Base-by-base conservation (phyloP, 2,888 invertebrate genomes). In the Amblyjoppa proteus region DNA sequence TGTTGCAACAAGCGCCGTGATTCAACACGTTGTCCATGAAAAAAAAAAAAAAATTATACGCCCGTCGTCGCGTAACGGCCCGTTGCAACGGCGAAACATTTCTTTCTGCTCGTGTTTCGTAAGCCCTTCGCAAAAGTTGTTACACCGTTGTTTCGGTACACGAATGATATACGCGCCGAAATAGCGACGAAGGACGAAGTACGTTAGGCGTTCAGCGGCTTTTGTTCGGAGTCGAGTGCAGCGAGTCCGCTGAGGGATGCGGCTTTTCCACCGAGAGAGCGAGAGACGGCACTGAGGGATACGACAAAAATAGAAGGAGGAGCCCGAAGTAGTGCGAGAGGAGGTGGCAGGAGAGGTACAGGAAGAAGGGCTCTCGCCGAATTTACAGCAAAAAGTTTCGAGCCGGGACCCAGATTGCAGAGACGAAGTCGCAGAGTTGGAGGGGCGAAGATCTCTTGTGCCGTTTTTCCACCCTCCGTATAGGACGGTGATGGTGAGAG, bases 361-460 rank as follows among this genome's bases (percentile, higher is more conserved):
- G 49, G 11, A 38, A 41, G 64, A 64, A 77, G 41, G 56, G 49
- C 38, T 20, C 38, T 73, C 38, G 66, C 51, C 53, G 34, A 73
- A 66, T 58, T 58, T 58, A 58, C 31, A 28, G 20, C 68, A 78
- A 78, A 70, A 78, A 25, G n/a, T 71, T 51, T 76, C 9, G 28
- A 69, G 75, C 13, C 51, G 61, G 75, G 41, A 73, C 31, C 81
- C 75, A 76, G 81, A 81, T 81, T 81, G 81, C 58, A 38, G 73
- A 73, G 73, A 80, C 49, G 66, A 64, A 58, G 82, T 64, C 61
- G 61, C 61, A 64, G 45, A 45, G 66, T 66, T 66, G 77, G 70
- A 82, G 77, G 56, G 64, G 53, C 6, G 58, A 51, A 77, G 51
- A n/a, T 41, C 61, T 45, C 45, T 56, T 11, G 25, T 56, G 25